Percentiles rank a stretch among this genome's conserved stretches.
Conservation (phyloP, 1,140 invertebrate species). For the Drosophila watanabei region DNA sequence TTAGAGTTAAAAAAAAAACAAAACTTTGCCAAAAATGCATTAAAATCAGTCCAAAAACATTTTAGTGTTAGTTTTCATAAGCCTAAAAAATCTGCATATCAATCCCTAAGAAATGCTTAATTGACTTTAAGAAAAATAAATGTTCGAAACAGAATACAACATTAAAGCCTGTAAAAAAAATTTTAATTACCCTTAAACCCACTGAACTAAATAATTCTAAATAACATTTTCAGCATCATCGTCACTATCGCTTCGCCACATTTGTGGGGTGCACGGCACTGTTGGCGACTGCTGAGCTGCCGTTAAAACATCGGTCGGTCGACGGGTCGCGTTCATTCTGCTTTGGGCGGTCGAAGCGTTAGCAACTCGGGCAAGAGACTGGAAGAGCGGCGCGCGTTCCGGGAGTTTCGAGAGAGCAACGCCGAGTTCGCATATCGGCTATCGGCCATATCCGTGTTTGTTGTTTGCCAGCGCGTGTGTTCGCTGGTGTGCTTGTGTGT, state of each 20-base stretch:
- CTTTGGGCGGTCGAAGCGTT: slow-evolving; percentile 63
- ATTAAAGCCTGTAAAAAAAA: too few relatives aligned
- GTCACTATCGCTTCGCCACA: slow-evolving; percentile 8
- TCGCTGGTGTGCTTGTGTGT: slow-evolving; percentile 15
- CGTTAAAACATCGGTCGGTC: slow-evolving; percentile 64
- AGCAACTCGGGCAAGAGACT: slow-evolving; percentile 21
- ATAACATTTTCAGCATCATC: background rate
- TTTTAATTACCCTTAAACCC: background rate
- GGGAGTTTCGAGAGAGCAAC: slow-evolving; percentile 27
- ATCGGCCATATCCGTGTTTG: slow-evolving; percentile 44
- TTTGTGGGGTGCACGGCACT: slow-evolving; percentile 52
- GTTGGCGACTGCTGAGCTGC: slow-evolving; percentile 19
- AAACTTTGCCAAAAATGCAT: too few relatives aligned
- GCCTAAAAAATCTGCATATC: too few relatives aligned
- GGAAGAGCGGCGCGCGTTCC: slow-evolving; percentile 3
- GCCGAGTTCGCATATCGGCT: slow-evolving; percentile 17
- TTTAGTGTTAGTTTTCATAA: too few relatives aligned
- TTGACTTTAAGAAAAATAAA: too few relatives aligned
- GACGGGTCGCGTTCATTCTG: slow-evolving; percentile 66
- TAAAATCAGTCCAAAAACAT: too few relatives aligned
- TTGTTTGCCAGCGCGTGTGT: slow-evolving; percentile 39
- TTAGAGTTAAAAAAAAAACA: too few relatives aligned
- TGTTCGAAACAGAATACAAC: too few relatives aligned
- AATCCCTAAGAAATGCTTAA: too few relatives aligned
- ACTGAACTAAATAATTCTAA: background rate